Evolutionary conservation across 2,113 vertebrate genomes (phyloP).

Genomic region (mouse (Mus musculus)): GRCm39 chr14:35782001-35782500

Average conservation of each 20-base stretch:
- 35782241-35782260: neutral
- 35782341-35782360: no score
- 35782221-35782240: neutral
- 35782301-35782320: no score
- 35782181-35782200: neutral
- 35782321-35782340: no score
- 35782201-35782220: neutral
- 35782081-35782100: neutral
- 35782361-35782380: no score
- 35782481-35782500: no score
- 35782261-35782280: constrained; percentile 17
- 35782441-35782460: no score
- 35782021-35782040: neutral
- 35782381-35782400: no score
- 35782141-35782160: neutral
- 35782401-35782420: no score
- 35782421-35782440: no score
- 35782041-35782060: neutral
- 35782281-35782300: neutral
- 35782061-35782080: neutral
- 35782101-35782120: neutral
- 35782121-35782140: neutral
- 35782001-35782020: neutral
- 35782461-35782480: no score
- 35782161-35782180: neutral